These are phyloP conservation scores for Buathra laborator DNA, from an alignment of 2,888 invertebrate genomes.

Conservation along the genomic window DNA sequence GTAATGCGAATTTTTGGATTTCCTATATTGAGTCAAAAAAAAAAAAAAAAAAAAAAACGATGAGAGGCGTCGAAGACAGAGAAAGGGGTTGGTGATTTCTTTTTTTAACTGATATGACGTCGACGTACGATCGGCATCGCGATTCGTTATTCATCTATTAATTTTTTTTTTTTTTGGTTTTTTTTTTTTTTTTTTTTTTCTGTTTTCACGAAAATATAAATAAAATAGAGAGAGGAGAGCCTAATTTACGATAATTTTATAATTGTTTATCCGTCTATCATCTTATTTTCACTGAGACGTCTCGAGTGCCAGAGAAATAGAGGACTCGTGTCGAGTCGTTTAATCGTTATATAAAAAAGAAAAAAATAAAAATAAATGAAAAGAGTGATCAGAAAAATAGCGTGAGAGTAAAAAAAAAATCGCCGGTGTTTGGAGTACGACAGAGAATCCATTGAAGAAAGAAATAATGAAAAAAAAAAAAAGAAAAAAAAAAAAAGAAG, in stretches of 20 bases:
- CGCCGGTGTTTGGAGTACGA: slow-evolving; percentile 5
- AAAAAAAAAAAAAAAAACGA: slow-evolving; percentile 3
- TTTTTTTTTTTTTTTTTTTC: slow-evolving; percentile 23
- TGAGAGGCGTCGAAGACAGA: slow-evolving; percentile 31
- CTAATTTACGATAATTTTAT: slow-evolving; percentile 42
- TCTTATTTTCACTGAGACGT: slow-evolving; percentile 21
- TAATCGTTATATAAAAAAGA: slow-evolving; percentile 30
- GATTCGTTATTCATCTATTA: slow-evolving; percentile 45
- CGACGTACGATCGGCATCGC: slow-evolving; percentile 49
- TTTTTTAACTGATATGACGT: slow-evolving; percentile 44
- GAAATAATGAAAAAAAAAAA: slow-evolving; percentile 21
- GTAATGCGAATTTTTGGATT: slow-evolving; percentile 29
- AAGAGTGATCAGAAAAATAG: slow-evolving; percentile 3
- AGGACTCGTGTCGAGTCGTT: slow-evolving; percentile 8
- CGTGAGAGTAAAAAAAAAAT: slow-evolving; percentile 7
- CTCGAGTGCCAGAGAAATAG: slow-evolving; percentile 15
- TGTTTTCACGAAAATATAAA: slow-evolving; percentile 17
- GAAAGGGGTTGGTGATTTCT: slow-evolving; percentile 24
- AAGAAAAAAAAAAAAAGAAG: slow-evolving; percentile 20
- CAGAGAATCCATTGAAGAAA: slow-evolving; percentile 13
- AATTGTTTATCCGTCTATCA: slow-evolving; percentile 47
- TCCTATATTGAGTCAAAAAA: background rate
- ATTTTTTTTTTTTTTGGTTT: slow-evolving; percentile 10
- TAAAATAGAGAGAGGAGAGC: slow-evolving; percentile 26
- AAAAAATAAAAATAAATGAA: background rate